Conservation (phyloP, 2,888 invertebrate species). For the Drosophila niveifrons region DNA sequence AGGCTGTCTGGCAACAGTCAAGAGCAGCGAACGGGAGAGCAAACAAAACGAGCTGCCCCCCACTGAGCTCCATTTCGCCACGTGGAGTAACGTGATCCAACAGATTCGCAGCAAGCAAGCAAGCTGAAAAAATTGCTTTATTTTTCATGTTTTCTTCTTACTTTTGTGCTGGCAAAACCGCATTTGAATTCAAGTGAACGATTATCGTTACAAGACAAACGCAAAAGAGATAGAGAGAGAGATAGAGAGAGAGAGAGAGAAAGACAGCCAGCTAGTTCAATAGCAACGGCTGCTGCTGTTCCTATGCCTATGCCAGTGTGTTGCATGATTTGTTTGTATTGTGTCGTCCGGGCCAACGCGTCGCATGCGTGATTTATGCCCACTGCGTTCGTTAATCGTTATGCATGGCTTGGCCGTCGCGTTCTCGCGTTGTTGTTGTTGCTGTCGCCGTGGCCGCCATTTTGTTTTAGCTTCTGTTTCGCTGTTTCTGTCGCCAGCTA, state of each 20-base stretch:
- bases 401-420: slow-evolving; percentile 15
- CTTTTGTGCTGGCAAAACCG: background rate
- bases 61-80: too few species aligned
- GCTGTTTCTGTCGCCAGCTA: slow-evolving; percentile 54
- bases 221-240: too few species aligned
- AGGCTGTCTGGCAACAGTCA: slow-evolving; percentile 33
- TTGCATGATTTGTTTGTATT: background rate
- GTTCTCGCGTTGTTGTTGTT: background rate
- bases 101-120: too few species aligned
- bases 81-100: background rate
- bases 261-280: too few species aligned
- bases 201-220: background rate
- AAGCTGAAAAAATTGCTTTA: too few species aligned
- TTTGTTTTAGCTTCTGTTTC: slow-evolving; percentile 63
- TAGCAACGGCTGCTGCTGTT: too few species aligned
- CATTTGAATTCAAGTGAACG: background rate
- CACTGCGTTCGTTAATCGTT: slow-evolving; percentile 19
- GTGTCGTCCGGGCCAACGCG: slow-evolving; percentile 17
- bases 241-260: too few species aligned
- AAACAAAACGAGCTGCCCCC: slow-evolving; percentile 11
- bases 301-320: too few species aligned
- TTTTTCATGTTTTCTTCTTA: background rate
- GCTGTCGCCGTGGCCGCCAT: slow-evolving; percentile 45
- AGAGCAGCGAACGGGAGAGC: background rate
- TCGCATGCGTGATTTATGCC: slow-evolving; percentile 70